Percentiles rank a stretch among this genome's conserved stretches.
These are phyloP conservation scores for Drosophila obscura DNA, from an alignment of 1,140 invertebrate species.

Conservation along the genomic window DNA sequence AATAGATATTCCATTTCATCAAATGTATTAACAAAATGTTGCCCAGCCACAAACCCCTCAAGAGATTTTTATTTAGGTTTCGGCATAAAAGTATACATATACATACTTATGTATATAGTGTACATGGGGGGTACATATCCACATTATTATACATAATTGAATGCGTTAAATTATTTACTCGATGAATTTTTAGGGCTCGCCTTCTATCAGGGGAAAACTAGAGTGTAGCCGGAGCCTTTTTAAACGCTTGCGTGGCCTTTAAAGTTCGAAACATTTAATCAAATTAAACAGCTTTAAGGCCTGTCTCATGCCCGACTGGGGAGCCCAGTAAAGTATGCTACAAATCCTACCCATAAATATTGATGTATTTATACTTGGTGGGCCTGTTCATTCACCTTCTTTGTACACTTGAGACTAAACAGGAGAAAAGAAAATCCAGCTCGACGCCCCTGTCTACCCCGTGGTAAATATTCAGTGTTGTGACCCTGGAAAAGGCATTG, in stretches of 20 bases:
- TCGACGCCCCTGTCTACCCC: background rate
- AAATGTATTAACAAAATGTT: constrained; percentile 34
- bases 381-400: constrained; percentile 41
- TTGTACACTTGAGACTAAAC: constrained; percentile 18
- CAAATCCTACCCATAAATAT: constrained; percentile 27
- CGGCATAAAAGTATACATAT: constrained; percentile 8
- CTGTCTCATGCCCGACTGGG: constrained; percentile 5
- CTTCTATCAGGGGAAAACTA: constrained; percentile 2
- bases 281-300: constrained; percentile 76
- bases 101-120: constrained; percentile 9
- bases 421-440: background rate
- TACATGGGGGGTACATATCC: constrained; percentile 18
- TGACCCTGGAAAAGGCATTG: constrained; percentile 32
- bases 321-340: constrained; percentile 41
- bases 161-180: constrained; percentile 71
- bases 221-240: background rate
- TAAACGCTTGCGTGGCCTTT: constrained; percentile 21
- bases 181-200: constrained; percentile 43
- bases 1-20: constrained; percentile 50
- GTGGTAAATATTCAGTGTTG: constrained; percentile 28
- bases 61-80: constrained; percentile 46
- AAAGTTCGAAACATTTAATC: constrained; percentile 64
- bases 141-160: constrained; percentile 78
- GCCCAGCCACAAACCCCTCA: constrained; percentile 17
- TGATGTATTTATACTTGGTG: constrained; percentile 12